phyloP scores from a whole-genome alignment of 2,113 vertebrate species.

The western clawed frog (Xenopus tropicalis) region UCB_Xtro_10.0 CM004443.2:148845001-148845500 shows the following conservation, averaged over 20 bases:
- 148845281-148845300: not conserved
- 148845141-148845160: slow-evolving; percentile 20
- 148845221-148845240: not conserved
- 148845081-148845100: not conserved
- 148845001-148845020: no score
- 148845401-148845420: no score
- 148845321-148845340: not conserved
- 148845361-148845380: not conserved
- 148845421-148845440: no score
- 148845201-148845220: not conserved
- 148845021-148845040: no score
- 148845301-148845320: not conserved
- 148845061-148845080: not conserved
- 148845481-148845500: no score
- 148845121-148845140: slow-evolving; percentile 16
- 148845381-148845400: no score
- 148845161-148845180: slow-evolving; percentile 6
- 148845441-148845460: no score
- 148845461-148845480: no score
- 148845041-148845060: no score
- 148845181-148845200: slow-evolving; percentile 26
- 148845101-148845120: slow-evolving; percentile 1
- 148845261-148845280: not conserved
- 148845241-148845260: slow-evolving; percentile 6
- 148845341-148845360: not conserved